Percentiles rank a stretch among this genome's conserved stretches.
Evolutionary conservation across 1,140 invertebrate species (phyloP).

Genomic region (Bombus polaris): DNA sequence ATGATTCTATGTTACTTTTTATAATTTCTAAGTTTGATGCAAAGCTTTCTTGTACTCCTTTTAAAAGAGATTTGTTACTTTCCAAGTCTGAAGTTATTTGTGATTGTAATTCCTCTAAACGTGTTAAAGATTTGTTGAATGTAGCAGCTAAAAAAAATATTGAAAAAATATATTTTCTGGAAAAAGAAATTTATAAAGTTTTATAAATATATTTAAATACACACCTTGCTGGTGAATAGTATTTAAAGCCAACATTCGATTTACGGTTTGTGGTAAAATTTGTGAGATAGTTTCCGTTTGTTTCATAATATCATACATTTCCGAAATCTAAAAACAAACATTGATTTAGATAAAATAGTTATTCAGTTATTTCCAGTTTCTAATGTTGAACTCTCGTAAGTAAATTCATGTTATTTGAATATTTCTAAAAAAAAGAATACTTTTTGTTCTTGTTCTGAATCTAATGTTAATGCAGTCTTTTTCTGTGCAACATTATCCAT

Average conservation of each 20-base stretch:
- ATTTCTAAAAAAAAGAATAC: slow-evolving; percentile 75
- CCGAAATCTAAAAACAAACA: slow-evolving; percentile 87
- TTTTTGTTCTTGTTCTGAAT: slow-evolving; percentile 91
- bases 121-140: slow-evolving; percentile 92
- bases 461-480: slow-evolving; percentile 85
- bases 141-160: slow-evolving; percentile 87
- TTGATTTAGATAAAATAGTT: slow-evolving; percentile 8
- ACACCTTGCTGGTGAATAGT: slow-evolving; percentile 94
- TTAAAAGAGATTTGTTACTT: slow-evolving; percentile 90
- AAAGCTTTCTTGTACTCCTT: slow-evolving; percentile 91
- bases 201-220: slow-evolving; percentile 30
- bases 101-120: slow-evolving; percentile 91
- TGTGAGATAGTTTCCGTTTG: slow-evolving; percentile 91
- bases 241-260: slow-evolving; percentile 92
- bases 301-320: slow-evolving; percentile 93
- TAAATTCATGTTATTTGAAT: not conserved
- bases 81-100: slow-evolving; percentile 88
- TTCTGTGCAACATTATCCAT: slow-evolving; percentile 90
- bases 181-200: not conserved
- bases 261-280: slow-evolving; percentile 90
- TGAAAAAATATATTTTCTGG: not conserved
- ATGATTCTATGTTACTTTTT: slow-evolving; percentile 88
- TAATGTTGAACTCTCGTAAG: not conserved
- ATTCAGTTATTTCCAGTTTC: not conserved
- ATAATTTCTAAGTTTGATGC: slow-evolving; percentile 89